phyloP scores from a whole-genome alignment of 2,888 invertebrate genomes.

The Drosophila pullipes region DNA sequence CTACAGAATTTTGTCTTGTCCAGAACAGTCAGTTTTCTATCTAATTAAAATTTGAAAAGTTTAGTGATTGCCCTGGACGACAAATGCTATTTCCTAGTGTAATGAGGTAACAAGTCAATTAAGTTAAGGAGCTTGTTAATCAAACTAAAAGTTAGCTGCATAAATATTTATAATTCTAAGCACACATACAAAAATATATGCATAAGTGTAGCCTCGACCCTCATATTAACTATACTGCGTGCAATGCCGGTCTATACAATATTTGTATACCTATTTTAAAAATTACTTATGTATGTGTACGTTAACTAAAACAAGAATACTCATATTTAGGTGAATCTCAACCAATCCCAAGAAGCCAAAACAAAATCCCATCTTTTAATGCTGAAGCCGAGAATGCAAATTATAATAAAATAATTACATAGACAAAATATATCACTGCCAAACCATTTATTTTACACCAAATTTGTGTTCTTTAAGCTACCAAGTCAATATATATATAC shows the following conservation, averaged over 20 bases:
- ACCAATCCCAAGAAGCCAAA: conserved; percentile 27
- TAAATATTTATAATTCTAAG: conserved; percentile 25
- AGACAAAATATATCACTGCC: conserved; percentile 37
- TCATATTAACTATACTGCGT: conserved; percentile 42
- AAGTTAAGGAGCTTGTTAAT: conserved; percentile 36
- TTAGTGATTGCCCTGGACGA: neutral
- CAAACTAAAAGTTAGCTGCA: conserved; percentile 27
- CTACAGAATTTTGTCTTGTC: conserved; percentile 2
- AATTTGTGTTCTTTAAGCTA: conserved; percentile 9
- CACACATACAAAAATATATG: conserved; percentile 2
- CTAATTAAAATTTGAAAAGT: neutral
- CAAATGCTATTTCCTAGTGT: neutral
- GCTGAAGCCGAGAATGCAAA: conserved; percentile 20
- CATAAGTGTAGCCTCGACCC: conserved; percentile 10
- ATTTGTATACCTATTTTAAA: conserved; percentile 53
- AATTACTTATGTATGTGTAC: conserved; percentile 19
- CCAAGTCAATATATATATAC: conserved; percentile 12
- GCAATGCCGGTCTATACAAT: conserved; percentile 58
- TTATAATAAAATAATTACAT: neutral
- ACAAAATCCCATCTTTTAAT: conserved; percentile 10
- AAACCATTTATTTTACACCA: conserved; percentile 23
- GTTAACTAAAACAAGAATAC: conserved; percentile 46
- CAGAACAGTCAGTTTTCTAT: neutral
- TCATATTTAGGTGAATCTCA: conserved; percentile 49
- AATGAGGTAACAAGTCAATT: conserved; percentile 16